A percentile compares a stretch with the other conserved stretches of the same genome.
Evolutionary conservation across 1,140 invertebrate species (phyloP).

Genomic region (Nebria ingens): DNA sequence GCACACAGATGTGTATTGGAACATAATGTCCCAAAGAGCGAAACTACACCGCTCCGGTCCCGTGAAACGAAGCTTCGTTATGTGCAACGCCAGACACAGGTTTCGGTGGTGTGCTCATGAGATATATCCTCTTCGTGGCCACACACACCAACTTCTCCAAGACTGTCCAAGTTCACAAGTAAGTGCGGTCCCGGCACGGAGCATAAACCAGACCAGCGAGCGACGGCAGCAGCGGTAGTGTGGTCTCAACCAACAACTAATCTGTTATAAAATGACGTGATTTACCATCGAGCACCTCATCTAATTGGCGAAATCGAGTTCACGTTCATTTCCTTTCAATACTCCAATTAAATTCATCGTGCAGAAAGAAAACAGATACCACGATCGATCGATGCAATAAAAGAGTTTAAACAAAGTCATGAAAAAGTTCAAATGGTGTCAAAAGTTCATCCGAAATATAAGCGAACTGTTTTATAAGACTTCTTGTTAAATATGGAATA

Average conservation of each 20-base stretch:
- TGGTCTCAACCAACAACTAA: constrained; percentile 20
- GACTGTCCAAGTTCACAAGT: constrained; percentile 24
- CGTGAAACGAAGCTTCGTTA: constrained; percentile 4
- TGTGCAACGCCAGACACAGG: constrained; percentile 14
- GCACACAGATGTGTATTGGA: too few relatives aligned
- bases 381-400: too few relatives aligned
- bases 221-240: constrained; percentile 2
- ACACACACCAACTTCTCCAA: constrained; percentile 21
- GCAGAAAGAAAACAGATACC: too few relatives aligned
- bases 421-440: too few relatives aligned
- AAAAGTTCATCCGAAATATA: too few relatives aligned
- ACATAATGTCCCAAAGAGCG: too few relatives aligned
- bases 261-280: constrained; percentile 22
- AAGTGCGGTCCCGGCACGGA: constrained; percentile 17
- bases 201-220: background rate
- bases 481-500: too few relatives aligned
- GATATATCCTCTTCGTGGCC: constrained; percentile 26
- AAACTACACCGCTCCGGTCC: too few relatives aligned
- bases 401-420: too few relatives aligned
- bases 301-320: constrained; percentile 17
- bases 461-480: too few relatives aligned
- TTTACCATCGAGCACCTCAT: constrained; percentile 17
- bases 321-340: constrained; percentile 11
- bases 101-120: constrained; percentile 22
- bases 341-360: too few relatives aligned